phyloP scores from a whole-genome alignment of 2,797 vertebrate species.

The Dromococcyx pavoninus region DNA sequence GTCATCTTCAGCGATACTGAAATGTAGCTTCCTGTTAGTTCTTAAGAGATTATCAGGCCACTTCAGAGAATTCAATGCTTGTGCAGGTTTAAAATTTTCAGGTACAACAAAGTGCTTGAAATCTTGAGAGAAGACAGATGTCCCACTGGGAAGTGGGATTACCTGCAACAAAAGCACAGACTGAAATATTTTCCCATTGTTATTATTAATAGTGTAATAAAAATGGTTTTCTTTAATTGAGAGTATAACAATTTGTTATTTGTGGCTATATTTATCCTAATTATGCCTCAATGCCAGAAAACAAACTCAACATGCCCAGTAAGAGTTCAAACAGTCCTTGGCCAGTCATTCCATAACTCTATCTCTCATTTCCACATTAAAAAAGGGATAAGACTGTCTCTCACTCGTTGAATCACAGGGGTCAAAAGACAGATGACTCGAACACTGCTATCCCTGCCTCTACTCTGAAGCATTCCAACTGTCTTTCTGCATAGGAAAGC shows the following conservation, averaged over 20 bases:
- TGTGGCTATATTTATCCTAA: background rate
- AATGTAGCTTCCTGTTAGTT: slow-evolving; percentile 68
- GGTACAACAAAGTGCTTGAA: slow-evolving; percentile 81
- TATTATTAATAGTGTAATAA: background rate
- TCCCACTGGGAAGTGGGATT: slow-evolving; percentile 67
- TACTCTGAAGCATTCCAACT: background rate
- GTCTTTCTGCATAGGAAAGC: background rate
- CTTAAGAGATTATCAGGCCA: slow-evolving; percentile 35
- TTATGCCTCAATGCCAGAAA: background rate
- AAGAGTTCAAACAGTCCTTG: background rate
- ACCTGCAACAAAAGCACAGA: slow-evolving; percentile 77
- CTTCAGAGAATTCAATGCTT: slow-evolving; percentile 79
- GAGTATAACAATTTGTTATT: background rate
- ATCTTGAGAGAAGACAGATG: slow-evolving; percentile 44
- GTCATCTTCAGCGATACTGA: slow-evolving; percentile 80
- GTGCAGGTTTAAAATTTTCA: slow-evolving; percentile 83
- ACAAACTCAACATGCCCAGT: background rate
- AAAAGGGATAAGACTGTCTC: background rate
- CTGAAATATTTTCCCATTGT: background rate
- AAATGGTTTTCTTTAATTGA: background rate
- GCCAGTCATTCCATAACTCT: background rate
- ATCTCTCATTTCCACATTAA: background rate
- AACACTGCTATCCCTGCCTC: background rate
- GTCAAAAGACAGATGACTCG: background rate
- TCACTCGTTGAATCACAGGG: background rate